These are phyloP conservation scores for Empidonax alnorum DNA, from an alignment of 2,113 vertebrate genomes.

Conservation along the genomic window DNA sequence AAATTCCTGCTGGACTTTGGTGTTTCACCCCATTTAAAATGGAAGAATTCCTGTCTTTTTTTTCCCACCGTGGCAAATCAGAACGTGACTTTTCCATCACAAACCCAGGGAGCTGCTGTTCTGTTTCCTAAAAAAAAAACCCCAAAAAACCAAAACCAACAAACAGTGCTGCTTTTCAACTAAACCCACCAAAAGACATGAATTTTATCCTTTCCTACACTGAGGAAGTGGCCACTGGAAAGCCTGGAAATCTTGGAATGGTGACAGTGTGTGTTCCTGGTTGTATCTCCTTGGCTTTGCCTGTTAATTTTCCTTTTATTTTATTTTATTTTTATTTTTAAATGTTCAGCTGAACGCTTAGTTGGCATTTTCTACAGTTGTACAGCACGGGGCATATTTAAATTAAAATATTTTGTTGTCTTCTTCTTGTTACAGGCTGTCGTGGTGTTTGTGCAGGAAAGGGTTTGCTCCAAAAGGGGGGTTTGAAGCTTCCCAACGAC, in stretches of 20 bases:
- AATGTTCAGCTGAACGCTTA: constrained; percentile 33
- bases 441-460: background rate
- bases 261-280: background rate
- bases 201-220: background rate
- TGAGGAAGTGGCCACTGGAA: background rate
- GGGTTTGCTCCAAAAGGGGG: background rate
- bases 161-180: background rate
- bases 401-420: constrained; percentile 69
- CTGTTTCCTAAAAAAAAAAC: background rate
- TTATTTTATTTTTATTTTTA: background rate
- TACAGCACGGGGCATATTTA: constrained; percentile 51
- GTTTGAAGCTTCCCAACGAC: background rate
- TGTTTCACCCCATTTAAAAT: background rate
- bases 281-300: background rate
- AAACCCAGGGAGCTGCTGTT: background rate
- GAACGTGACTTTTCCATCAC: background rate
- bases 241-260: background rate
- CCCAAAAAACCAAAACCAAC: no score
- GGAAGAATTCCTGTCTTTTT: background rate
- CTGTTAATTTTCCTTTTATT: background rate
- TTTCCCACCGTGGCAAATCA: background rate
- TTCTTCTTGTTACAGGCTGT: constrained; percentile 15
- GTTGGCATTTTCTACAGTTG: constrained; percentile 61
- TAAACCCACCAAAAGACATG: background rate
- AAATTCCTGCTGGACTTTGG: background rate